Evolutionary conservation across 1,140 invertebrate genomes (phyloP), one percentile per base, ranked within the genome.

Genomic region (Maniola jurtina): DNA sequence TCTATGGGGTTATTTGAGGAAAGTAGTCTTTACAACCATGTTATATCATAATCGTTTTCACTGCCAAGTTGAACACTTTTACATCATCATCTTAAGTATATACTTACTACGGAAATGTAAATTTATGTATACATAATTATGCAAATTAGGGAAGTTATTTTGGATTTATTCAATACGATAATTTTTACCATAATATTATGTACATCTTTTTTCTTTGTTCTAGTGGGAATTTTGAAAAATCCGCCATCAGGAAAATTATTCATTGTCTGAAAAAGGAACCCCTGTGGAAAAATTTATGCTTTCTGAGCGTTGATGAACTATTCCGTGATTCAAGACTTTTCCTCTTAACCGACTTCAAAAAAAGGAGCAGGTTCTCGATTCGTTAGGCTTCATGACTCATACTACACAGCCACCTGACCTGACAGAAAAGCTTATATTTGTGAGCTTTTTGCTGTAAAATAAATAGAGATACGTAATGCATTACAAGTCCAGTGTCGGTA

Each of bases 1-100:
- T 68, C 60, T 66, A 34, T 9, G 7, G 52, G 54, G 66, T 73
- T 73, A 66, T 50, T 58, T 5, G 65, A 65, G 36, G 47, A 70
- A 63, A 66, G 40, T 64, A 61, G n/a, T 40, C 60, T 6, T 55
- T 55, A 9, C 6, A 38, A 11, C 38, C 38, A 11, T 38, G 14
- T 63, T 52, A 45, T 56, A 58, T 40, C 63, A 48, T 64, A 67
- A 67, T 60, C 59, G 36, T 55, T 16, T 63, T 63, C 16, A 63
- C 14, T 54, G 47, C 13, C 61, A 42, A 63, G 52, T 54, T 25
- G n/a, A 10, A 10, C 40, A 10, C 5, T 42, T 50, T 50, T 50
- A 50, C 48, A 7, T 50, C 15, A 50, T 50, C 48, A 50, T 47
- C 9, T 14, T 33, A 52, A 16, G 16, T 34, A 25, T 6, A 55